Percentiles rank a stretch among this genome's conserved stretches.
Evolutionary conservation across 2,888 invertebrate genomes (phyloP).

Genomic region (Tetropium fuscum): DNA sequence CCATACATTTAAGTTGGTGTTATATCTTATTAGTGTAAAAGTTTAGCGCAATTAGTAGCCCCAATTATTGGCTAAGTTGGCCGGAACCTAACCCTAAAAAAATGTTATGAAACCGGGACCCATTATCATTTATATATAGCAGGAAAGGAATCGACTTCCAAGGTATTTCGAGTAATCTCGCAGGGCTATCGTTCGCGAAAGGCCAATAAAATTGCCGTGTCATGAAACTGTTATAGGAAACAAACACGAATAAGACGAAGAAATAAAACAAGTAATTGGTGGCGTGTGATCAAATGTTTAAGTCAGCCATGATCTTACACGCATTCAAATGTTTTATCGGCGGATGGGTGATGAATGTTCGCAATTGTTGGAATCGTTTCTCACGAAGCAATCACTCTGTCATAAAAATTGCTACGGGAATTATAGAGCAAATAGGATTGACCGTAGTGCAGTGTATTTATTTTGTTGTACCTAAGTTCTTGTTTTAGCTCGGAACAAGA

Average conservation of each 20-base stretch:
- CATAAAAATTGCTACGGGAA: conserved; percentile 5
- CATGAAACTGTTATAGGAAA: conserved; percentile 38
- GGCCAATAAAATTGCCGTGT: conserved; percentile 42
- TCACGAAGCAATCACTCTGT: conserved; percentile 32
- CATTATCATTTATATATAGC: too few relatives aligned
- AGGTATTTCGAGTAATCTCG: conserved; percentile 32
- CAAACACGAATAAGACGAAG: conserved; percentile 39
- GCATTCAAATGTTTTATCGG: conserved; percentile 43
- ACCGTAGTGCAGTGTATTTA: background rate
- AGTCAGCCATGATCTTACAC: conserved; percentile 46
- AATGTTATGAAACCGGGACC: too few relatives aligned
- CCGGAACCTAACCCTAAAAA: too few relatives aligned
- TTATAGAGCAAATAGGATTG: conserved; percentile 12
- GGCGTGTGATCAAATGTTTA: conserved; percentile 49
- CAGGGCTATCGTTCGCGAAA: conserved; percentile 36
- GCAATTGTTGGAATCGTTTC: conserved; percentile 32
- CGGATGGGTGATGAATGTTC: conserved; percentile 31
- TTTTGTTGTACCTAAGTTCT: background rate
- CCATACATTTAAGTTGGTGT: too few relatives aligned
- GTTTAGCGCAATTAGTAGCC: too few relatives aligned
- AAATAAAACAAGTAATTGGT: conserved; percentile 48
- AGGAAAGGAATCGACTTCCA: too few relatives aligned
- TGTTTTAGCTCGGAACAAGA: background rate
- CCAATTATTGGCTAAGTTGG: too few relatives aligned
- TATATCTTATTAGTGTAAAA: too few relatives aligned